Evolutionary conservation across 2,888 invertebrate genomes (phyloP).

Genomic region (Erebia epiphron): DNA sequence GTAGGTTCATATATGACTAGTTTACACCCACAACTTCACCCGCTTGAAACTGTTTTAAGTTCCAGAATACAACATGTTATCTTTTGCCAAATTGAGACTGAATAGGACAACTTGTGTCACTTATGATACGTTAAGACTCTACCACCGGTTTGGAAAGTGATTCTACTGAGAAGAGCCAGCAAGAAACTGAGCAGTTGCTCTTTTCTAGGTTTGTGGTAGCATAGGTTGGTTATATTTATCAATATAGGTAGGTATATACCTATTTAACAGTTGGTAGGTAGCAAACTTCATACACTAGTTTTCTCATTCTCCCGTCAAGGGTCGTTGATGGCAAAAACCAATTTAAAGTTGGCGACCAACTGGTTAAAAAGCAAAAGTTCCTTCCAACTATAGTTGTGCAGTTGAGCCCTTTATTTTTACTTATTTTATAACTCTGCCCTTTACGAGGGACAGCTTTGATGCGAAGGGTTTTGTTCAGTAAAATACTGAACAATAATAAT

Average conservation of each 20-base stretch:
- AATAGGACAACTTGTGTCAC: too few species aligned
- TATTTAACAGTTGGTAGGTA: constrained; percentile 41
- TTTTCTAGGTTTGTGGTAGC: too few species aligned
- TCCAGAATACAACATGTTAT: too few species aligned
- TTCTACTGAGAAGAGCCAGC: too few species aligned
- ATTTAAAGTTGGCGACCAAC: constrained; percentile 77
- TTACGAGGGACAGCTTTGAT: constrained; percentile 65
- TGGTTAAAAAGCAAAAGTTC: constrained; percentile 78
- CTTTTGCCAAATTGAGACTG: too few species aligned
- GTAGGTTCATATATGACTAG: too few species aligned
- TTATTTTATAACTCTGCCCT: constrained; percentile 68
- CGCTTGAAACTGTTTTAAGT: too few species aligned
- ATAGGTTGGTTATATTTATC: too few species aligned
- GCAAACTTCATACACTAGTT: constrained; percentile 63
- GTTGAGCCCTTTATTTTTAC: constrained; percentile 67
- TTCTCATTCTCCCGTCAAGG: constrained; percentile 57
- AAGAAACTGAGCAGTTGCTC: too few species aligned
- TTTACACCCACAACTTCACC: too few species aligned
- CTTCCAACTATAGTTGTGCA: constrained; percentile 63
- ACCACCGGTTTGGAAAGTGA: too few species aligned
- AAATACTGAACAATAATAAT: constrained; percentile 6
- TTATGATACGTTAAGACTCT: too few species aligned
- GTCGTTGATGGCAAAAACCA: constrained; percentile 67
- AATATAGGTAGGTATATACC: neutral
- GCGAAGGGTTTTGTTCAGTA: constrained; percentile 54